Evolutionary conservation across 2,797 vertebrate species (phyloP), one percentile per base, ranked within the genome.

Genomic region (Coccyzus lansbergi): DNA sequence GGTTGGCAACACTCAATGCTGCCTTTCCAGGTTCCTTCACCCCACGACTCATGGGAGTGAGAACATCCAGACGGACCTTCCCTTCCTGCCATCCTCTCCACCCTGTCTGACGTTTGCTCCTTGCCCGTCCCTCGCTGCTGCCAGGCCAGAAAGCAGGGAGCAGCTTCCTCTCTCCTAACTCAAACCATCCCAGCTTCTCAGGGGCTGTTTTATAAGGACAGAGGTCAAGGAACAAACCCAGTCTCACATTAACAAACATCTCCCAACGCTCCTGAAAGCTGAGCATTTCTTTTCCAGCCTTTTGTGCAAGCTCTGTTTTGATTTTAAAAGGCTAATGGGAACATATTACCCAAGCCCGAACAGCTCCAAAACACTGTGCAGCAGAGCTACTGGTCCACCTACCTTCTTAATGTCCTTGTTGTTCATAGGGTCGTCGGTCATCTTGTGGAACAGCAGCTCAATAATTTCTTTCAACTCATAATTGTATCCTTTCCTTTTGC

Each of bases 371-470:
- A 42, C 2, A 20, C 40, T 89, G 83, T 64, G 62, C 79, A 84
- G 78, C 67, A 90, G 69, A 92, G 84, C 68, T n/a, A 53, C 38
- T 4, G 2, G 8, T 25, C 67, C 60, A 64, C 97, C 71, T 93
- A 99, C 99, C 99, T 99, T 99, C 96, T 99, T 99, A 97, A 99
- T 97, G 92, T 99, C 99, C 90, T 99, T 98, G 98, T 99, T 99
- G 98, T 99, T 99, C 97, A 98, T 99, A n/a, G 99, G 99, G 96
- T 99, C 99, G 0, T 99, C 99, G 0, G 99, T 99, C 99, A 99
- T 99, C 98, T 99, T 99, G 96, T 99, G 99, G 15, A 96, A 97
- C 62, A 99, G 98, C 70, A 99, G 98, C 87, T 99, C 99, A 24
- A 99, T 99, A 72, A 99, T 98, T 96, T 99, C 99, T 95, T 99